phyloP scores from a whole-genome alignment of 2,797 vertebrate genomes.

The Salmo trutta region DNA sequence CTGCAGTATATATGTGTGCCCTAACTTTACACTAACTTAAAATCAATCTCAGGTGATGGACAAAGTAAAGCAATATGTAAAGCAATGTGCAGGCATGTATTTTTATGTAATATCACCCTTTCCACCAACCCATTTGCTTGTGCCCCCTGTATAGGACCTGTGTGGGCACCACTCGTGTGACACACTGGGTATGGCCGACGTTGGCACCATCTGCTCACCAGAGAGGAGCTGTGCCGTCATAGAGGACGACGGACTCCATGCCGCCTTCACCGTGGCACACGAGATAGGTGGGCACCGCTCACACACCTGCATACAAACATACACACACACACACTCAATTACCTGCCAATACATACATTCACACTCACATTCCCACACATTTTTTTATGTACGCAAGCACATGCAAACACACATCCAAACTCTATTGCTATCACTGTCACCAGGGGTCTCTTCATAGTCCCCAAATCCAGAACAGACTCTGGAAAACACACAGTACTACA shows the following conservation, averaged over 20 bases:
- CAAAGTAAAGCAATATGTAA: background rate
- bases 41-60: background rate
- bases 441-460: too few species aligned
- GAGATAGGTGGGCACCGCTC: slow-evolving; percentile 85
- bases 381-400: background rate
- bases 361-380: background rate
- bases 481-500: too few species aligned
- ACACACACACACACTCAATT: background rate
- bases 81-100: slow-evolving; percentile 70
- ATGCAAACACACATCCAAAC: background rate
- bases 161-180: slow-evolving; percentile 99
- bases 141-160: slow-evolving; percentile 82
- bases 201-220: slow-evolving; percentile 96
- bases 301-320: slow-evolving; percentile 11
- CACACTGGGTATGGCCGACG: slow-evolving; percentile 99
- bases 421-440: too few species aligned
- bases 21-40: background rate
- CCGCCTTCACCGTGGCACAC: slow-evolving; percentile 96
- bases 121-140: background rate
- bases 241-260: slow-evolving; percentile 97
- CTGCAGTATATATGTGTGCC: background rate
- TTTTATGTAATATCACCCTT: slow-evolving; percentile 38
- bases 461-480: too few species aligned
- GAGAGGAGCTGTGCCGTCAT: slow-evolving; percentile 98
- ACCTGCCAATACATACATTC: background rate